Conservation (phyloP, 2,888 invertebrate genomes). For the Rotaria macrura region DNA sequence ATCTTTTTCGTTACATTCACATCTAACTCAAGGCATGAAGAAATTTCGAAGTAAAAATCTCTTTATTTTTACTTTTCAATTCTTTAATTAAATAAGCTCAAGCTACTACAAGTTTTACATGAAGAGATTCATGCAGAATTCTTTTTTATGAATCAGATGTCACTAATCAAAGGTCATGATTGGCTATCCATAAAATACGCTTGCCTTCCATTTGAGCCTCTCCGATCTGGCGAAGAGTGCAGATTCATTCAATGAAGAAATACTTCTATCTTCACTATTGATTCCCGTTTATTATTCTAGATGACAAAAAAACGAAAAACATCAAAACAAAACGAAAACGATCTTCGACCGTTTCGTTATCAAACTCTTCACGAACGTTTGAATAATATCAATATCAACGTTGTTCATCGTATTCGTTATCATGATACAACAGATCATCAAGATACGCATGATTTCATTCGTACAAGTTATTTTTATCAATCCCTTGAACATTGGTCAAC, state of each 20-base stretch:
- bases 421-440: slow-evolving; percentile 43
- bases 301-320: not conserved
- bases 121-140: too few species aligned
- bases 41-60: too few species aligned
- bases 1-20: too few species aligned
- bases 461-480: slow-evolving; percentile 64
- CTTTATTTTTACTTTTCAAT: too few species aligned
- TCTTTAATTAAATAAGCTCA: too few species aligned
- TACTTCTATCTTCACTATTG: not conserved
- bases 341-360: not conserved
- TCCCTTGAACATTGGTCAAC: slow-evolving; percentile 77
- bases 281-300: not conserved
- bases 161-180: not conserved
- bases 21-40: too few species aligned
- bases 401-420: slow-evolving; percentile 71
- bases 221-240: not conserved
- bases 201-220: not conserved
- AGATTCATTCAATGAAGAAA: not conserved
- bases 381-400: slow-evolving; percentile 71
- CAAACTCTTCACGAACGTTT: slow-evolving; percentile 72
- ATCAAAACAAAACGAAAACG: not conserved
- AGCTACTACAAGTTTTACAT: too few species aligned
- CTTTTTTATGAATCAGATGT: not conserved
- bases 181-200: not conserved
- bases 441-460: slow-evolving; percentile 36